Base-by-base conservation (phyloP, 2,113 vertebrate species). In the Pterocles burchelli region DNA sequence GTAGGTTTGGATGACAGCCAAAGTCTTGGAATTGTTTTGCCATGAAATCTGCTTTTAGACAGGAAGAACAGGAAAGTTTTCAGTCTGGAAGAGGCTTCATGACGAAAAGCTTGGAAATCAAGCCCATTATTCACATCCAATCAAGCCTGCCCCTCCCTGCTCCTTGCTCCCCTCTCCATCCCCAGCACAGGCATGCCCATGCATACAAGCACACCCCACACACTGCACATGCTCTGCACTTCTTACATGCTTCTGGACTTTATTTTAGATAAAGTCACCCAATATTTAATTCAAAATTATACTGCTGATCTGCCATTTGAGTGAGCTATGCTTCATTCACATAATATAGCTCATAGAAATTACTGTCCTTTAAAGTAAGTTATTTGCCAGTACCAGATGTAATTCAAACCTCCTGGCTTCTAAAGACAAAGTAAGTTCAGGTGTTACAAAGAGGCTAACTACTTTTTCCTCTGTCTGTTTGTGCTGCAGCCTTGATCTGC, bases 1-100 rank as follows among this genome's bases (percentile, higher is more conserved):
- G 76, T 89, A 72, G 45, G 68, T 68, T 68, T 97, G 95, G 95
- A 96, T 68, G 76, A 89, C 90, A 34, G 95, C 92, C 96, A 96
- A 96, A 94, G 88, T 93, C 95, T 78, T 94, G 92, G 92, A 90
- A 97, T 96, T 97, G 93, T 96, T 97, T 96, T 89, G 95, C 95
- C 95, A 96, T 96, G 93, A 96, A 96, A 97, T 96, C 88, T 96
- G 79, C 93, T 96, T 97, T 97, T 88, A 90, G 85, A 86, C 88
- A 94, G 95, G 92, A 96, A 97, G 89, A 96, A 97, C 95, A 18
- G 68, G 83, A 72, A 96, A 88, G 92, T 95, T 95, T 94, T 88
- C 91, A 61, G 90, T 88, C 90, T 93, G 90, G 92, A 96, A 90
- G 79, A 81, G 72, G 79, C 74, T 96, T 77, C 76, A 1, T 49